Evolutionary conservation across 1,140 invertebrate species (phyloP), one percentile per base, ranked within the genome.

Genomic region (Eufriesea mexicana): DNA sequence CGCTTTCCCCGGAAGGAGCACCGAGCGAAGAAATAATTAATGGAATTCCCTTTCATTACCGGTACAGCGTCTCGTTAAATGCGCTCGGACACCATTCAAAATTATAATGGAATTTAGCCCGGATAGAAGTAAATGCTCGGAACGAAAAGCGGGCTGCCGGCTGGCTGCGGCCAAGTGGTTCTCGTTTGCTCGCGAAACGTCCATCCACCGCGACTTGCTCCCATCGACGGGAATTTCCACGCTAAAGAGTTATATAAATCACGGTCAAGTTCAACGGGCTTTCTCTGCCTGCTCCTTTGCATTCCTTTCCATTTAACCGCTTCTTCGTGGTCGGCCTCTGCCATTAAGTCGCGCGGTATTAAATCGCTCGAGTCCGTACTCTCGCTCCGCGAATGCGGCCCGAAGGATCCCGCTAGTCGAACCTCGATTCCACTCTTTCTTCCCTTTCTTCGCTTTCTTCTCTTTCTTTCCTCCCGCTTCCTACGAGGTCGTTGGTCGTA

Each of bases 361-460:
- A 89, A 91, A 91, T 91, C 88, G 91, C 89, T 83, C 84, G 86
- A 92, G 91, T 91, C 35, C 35, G n/a, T 35, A 35, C 35, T 35
- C 35, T 4, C 35, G 4, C n/a, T n/a, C n/a, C n/a, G n/a, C n/a
- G n/a, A n/a, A n/a, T 91, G 89, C 81, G 89, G 79, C n/a, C 89
- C 87, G 55, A 84, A 82, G 87, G 86, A 82, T 79, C 77, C 64
- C 79, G 85, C 83, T 82, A 76, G 25, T 59, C 84, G 79, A 87
- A 89, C 73, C 68, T 57, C 70, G 51, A 54, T 49, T 55, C 67
- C 72, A 42, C 61, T 78, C 84, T 51, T 64, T 70, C 54, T 68
- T 62, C 45, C 62, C 42, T 51, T 18, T 68, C 20, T 20, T 14
- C 23, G 28, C 28, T 20, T 64, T 20, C 20, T 45, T 47, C 20